A percentile compares a stretch with the other conserved stretches of the same genome.
Evolutionary conservation across 2,888 invertebrate genomes (phyloP).

Genomic region (Seira ritae): DNA sequence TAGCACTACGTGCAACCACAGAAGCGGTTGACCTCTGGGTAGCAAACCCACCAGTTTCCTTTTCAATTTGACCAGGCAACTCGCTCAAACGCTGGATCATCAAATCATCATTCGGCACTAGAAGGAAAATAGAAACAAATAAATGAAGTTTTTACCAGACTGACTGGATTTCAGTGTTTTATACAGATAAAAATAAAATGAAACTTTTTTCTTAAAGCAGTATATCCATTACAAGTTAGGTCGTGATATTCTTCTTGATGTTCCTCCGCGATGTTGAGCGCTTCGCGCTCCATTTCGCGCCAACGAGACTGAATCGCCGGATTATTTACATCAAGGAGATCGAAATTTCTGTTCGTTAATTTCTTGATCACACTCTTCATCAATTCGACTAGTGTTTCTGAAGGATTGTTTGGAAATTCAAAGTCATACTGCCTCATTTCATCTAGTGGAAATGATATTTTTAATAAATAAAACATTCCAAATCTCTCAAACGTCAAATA

Average conservation of each 20-base stretch:
- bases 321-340: slow-evolving; percentile 59
- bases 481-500: neutral
- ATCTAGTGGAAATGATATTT: too few relatives aligned
- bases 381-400: slow-evolving; percentile 31
- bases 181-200: neutral
- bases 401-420: neutral
- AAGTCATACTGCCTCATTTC: slow-evolving; percentile 54
- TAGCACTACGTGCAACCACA: neutral
- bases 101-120: slow-evolving; percentile 65
- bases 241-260: slow-evolving; percentile 63
- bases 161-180: too few relatives aligned
- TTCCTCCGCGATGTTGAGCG: slow-evolving; percentile 48
- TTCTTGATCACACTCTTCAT: slow-evolving; percentile 69
- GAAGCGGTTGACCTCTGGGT: slow-evolving; percentile 28
- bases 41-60: neutral
- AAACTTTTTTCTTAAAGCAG: too few relatives aligned
- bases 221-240: too few relatives aligned
- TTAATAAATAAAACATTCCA: slow-evolving; percentile 4
- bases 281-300: slow-evolving; percentile 64
- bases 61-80: slow-evolving; percentile 35
- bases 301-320: slow-evolving; percentile 62
- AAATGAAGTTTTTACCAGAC: neutral
- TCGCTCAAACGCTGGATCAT: slow-evolving; percentile 55
- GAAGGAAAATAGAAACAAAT: neutral
- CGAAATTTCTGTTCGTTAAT: slow-evolving; percentile 63